These are phyloP conservation scores for Pseudopipra pipra DNA, from an alignment of 2,113 vertebrate genomes.

Conservation along the genomic window DNA sequence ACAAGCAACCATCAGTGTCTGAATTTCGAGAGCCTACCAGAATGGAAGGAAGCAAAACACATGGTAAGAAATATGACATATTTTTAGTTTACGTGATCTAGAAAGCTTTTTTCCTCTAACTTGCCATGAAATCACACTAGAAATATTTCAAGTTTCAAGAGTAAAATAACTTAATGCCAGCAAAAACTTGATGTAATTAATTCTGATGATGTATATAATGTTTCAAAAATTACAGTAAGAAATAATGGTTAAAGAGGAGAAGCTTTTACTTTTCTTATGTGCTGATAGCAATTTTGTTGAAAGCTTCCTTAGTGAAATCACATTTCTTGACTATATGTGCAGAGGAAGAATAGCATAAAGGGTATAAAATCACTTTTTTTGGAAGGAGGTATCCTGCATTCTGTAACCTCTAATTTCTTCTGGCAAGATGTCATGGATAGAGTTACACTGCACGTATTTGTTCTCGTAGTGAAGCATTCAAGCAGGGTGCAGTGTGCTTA, in stretches of 20 bases:
- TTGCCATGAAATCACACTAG: not conserved
- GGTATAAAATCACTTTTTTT: not conserved
- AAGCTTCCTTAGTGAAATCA: not conserved
- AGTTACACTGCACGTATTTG: not conserved
- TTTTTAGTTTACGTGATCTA: not conserved
- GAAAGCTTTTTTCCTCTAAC: not conserved
- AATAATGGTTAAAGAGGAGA: not conserved
- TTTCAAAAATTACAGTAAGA: not conserved
- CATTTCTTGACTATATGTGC: not conserved
- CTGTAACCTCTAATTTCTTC: not conserved
- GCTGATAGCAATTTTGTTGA: not conserved
- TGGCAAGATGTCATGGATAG: not conserved
- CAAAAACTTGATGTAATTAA: not conserved
- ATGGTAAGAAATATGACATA: not conserved
- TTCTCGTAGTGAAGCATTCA: not conserved
- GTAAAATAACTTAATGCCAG: not conserved
- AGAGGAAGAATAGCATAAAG: not conserved
- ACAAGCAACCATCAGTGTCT: not conserved
- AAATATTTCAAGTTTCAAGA: not conserved
- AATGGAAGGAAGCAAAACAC: not conserved
- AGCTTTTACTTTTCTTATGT: not conserved
- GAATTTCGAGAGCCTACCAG: not conserved
- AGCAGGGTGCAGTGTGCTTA: not conserved
- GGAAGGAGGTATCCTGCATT: not conserved
- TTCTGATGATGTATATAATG: not conserved